These are phyloP conservation scores for Parapsyche elsis DNA, from an alignment of 1,140 invertebrate genomes.

Conservation along the genomic window DNA sequence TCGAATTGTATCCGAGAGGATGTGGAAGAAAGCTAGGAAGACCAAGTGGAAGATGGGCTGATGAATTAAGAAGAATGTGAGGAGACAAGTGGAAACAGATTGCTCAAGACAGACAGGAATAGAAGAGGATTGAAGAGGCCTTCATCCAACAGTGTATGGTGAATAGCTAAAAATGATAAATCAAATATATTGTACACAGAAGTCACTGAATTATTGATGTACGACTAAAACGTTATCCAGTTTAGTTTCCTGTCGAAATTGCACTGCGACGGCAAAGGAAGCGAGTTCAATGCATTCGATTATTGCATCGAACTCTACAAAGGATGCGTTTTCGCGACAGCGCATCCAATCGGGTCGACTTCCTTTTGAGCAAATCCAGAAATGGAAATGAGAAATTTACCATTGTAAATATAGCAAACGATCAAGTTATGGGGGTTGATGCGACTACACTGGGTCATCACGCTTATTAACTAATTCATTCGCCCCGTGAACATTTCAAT, in stretches of 20 bases:
- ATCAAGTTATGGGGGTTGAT: not conserved
- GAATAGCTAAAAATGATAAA: no score
- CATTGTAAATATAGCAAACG: not conserved
- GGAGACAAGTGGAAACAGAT: no score
- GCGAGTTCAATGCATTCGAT: slow-evolving; percentile 18
- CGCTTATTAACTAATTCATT: slow-evolving; percentile 25
- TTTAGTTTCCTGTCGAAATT: not conserved
- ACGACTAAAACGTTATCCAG: not conserved
- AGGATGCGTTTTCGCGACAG: not conserved
- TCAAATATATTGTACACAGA: no score
- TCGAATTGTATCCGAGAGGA: no score
- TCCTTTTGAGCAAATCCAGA: not conserved
- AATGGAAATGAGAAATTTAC: not conserved
- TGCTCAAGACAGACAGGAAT: no score
- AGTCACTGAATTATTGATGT: not conserved
- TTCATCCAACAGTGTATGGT: no score
- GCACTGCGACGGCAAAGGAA: not conserved
- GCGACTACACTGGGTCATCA: not conserved
- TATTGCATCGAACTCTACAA: not conserved
- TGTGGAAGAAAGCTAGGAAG: no score
- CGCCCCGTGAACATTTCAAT: slow-evolving; percentile 21
- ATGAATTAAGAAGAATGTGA: no score
- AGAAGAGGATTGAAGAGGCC: no score
- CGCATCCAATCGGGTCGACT: not conserved
- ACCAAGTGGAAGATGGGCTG: no score